A percentile compares a stretch with the other conserved stretches of the same genome.
Conservation (phyloP, 2,888 invertebrate species). For the Phyllotreta striolata region DNA sequence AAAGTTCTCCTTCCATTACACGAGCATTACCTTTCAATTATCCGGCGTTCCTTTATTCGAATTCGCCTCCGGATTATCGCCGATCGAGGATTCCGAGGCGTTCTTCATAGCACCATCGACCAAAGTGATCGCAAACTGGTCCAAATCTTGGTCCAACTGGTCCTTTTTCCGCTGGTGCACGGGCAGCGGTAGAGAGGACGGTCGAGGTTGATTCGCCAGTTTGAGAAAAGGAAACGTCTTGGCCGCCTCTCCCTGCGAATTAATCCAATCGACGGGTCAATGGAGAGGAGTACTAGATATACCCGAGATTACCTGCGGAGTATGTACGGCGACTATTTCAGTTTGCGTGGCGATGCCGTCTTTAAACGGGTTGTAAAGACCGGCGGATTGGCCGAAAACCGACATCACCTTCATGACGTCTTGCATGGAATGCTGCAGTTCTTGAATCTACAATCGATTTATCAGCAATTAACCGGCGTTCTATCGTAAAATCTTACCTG, state of each 20-base stretch:
- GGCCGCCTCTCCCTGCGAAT: conserved; percentile 56
- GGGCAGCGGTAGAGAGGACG: conserved; percentile 60
- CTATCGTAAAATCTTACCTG: no score
- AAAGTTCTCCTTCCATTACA: no score
- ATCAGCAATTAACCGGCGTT: no score
- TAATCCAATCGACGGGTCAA: conserved; percentile 5
- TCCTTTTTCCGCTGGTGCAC: conserved; percentile 55
- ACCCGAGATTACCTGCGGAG: conserved; percentile 79
- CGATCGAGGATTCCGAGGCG: conserved; percentile 51
- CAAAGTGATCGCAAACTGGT: conserved; percentile 59
- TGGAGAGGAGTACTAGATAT: neutral
- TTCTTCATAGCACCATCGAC: conserved; percentile 61
- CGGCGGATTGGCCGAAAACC: conserved; percentile 60
- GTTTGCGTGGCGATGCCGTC: conserved; percentile 77
- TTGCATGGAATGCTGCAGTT: conserved; percentile 80
- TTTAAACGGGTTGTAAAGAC: conserved; percentile 47
- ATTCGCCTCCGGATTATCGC: no score
- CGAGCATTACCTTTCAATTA: no score
- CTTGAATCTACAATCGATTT: no score
- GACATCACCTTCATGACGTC: conserved; percentile 78
- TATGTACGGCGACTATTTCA: conserved; percentile 79
- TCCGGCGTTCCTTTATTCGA: no score
- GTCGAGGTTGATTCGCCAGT: conserved; percentile 51
- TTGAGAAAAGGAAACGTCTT: conserved; percentile 60
- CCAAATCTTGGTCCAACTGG: no score